A percentile compares a stretch with the other conserved stretches of the same genome.
Evolutionary conservation across 1,140 invertebrate genomes (phyloP).

Genomic region (Asobara japonica): DNA sequence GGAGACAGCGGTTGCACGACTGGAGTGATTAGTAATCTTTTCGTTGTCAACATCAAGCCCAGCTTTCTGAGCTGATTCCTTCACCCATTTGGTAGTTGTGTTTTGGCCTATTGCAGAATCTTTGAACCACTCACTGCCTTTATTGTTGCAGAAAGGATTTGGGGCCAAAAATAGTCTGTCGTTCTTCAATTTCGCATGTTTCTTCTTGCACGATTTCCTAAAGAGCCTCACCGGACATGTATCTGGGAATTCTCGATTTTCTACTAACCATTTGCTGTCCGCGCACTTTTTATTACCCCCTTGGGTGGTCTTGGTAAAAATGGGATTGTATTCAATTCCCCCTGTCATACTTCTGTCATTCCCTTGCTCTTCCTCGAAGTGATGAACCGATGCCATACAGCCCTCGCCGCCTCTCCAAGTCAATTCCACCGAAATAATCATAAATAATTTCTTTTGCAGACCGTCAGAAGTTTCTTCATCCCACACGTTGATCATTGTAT

Average conservation of each 20-base stretch:
- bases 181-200: not conserved
- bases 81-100: not conserved
- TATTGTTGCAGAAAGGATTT: not conserved
- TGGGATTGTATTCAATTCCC: not conserved
- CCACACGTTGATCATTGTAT: not conserved
- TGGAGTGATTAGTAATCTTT: constrained; percentile 9
- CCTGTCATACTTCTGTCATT: not conserved
- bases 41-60: not conserved
- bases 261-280: not conserved
- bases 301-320: not conserved
- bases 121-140: not conserved
- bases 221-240: not conserved
- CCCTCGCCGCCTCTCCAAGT: no score
- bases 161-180: constrained; percentile 4
- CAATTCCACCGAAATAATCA: not conserved
- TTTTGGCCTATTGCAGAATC: not conserved
- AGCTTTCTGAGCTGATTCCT: constrained; percentile 10
- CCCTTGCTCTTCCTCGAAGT: not conserved
- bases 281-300: not conserved
- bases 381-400: no score
- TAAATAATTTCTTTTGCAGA: not conserved
- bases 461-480: not conserved
- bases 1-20: no score
- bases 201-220: not conserved
- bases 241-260: no score